Evolutionary conservation across 92 coral and sea anemone genomes (phyloP), one percentile per base, ranked within the genome.

Genomic region (Epizoanthus fatuus): DNA sequence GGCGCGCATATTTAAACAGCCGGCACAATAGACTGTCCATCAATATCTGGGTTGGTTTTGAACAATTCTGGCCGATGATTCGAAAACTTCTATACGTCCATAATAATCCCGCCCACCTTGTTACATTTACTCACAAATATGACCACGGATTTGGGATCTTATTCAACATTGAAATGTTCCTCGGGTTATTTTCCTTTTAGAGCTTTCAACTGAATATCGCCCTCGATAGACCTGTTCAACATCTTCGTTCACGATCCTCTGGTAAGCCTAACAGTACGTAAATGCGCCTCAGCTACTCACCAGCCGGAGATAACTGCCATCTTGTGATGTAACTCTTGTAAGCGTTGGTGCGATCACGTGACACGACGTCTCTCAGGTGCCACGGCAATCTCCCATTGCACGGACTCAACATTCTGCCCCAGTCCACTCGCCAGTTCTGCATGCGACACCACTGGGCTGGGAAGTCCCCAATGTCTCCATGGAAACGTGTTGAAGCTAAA

Each of bases 401-500:
- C 7, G 82, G 82, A 10, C 69, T 77, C 63, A 77, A 14, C 70
- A 77, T 77, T 19, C 82, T 68, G 12, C 63, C 82, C 82, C 82
- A 77, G 57, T 77, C 82, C 68, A 59, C 56, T 40, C 82, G 65
- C 82, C 82, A 77, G 62, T 77, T 77, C 70, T 77, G 69, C 40
- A 77, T 38, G 25, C 82, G 68, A 19, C 82, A 77, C 82, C 82
- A 77, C 57, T 77, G 82, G 16, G 14, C 15, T 29, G 69, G 57
- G 40, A 77, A 77, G 13, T 77, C 44, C 38, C 63, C 69, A 42
- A 44, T n/a, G 32, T 19, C n/a, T 32, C n/a, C 2, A 4, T 66
- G 1, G 11, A 35, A 37, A 7, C 49, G 10, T 7, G 72, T 32
- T 32, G 47, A 17, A 66, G 17, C 72, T 66, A 66, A 13, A 66